A percentile compares a stretch with the other conserved stretches of the same genome.
Evolutionary conservation across 2,888 invertebrate species (phyloP).

Genomic region (Leuctra nigra): DNA sequence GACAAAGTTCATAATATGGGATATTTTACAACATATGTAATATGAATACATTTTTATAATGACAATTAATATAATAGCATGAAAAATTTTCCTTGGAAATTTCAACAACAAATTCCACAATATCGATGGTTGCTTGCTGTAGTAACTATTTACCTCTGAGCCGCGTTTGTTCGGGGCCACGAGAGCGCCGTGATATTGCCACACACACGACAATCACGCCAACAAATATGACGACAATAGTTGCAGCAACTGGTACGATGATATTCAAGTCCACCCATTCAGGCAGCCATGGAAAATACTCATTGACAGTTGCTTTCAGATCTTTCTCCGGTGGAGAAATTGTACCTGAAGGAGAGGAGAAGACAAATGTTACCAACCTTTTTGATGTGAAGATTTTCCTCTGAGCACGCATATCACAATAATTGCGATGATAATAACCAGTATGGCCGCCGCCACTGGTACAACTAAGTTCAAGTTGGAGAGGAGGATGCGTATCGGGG

Average conservation of each 20-base stretch:
- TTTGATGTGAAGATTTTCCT: conserved; percentile 75
- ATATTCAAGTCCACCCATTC: conserved; percentile 87
- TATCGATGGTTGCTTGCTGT: too few relatives aligned
- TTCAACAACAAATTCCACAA: too few relatives aligned
- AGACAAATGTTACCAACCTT: conserved; percentile 59
- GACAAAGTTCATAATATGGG: too few relatives aligned
- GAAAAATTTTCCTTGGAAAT: too few relatives aligned
- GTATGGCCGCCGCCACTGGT: conserved; percentile 83
- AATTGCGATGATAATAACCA: conserved; percentile 89
- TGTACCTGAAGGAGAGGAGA: conserved; percentile 64
- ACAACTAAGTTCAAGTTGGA: conserved; percentile 90
- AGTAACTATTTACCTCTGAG: too few relatives aligned
- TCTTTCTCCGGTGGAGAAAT: conserved; percentile 57
- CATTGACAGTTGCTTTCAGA: conserved; percentile 42
- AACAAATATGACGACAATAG: conserved; percentile 82
- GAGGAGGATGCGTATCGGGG: conserved; percentile 80
- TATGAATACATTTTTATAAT: too few relatives aligned
- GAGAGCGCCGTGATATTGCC: conserved; percentile 69
- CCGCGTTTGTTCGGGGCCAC: conserved; percentile 59
- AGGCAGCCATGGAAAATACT: conserved; percentile 67
- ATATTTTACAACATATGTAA: too few relatives aligned
- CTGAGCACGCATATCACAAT: conserved; percentile 88
- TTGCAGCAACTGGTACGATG: conserved; percentile 83
- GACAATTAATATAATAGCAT: too few relatives aligned
- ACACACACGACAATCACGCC: conserved; percentile 88